Conservation (phyloP, 2,888 invertebrate genomes). For the Xestia ashworthii region DNA sequence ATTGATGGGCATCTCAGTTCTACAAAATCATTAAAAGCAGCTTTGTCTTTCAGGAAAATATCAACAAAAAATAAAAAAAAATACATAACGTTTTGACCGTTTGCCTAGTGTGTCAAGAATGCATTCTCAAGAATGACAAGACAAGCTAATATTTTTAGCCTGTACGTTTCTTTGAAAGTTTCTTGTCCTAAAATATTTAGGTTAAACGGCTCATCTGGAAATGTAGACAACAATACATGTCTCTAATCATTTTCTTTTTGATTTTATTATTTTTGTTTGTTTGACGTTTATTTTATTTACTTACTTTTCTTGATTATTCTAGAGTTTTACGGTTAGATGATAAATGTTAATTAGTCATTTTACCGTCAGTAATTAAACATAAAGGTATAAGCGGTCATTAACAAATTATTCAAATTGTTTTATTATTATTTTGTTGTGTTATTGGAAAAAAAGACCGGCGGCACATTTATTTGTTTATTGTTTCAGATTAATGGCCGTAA, state of each 20-base stretch:
- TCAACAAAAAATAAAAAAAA: conserved; percentile 29
- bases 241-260: conserved; percentile 21
- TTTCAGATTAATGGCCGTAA: not conserved
- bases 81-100: not conserved
- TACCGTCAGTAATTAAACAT: not conserved
- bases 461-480: not conserved
- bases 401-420: not conserved
- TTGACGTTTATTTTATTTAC: not conserved
- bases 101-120: conserved; percentile 47
- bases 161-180: conserved; percentile 37
- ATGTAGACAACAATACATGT: conserved; percentile 24
- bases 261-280: conserved; percentile 16
- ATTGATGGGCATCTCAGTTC: conserved; percentile 11
- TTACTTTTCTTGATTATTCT: not conserved
- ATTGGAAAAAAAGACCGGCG: not conserved
- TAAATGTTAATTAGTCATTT: not conserved
- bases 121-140: conserved; percentile 43
- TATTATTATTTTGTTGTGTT: not conserved
- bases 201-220: conserved; percentile 49
- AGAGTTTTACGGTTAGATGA: not conserved
- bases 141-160: conserved; percentile 41
- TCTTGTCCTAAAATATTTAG: conserved; percentile 47
- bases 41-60: conserved; percentile 34
- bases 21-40: conserved; percentile 26
- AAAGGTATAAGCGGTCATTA: not conserved